Evolutionary conservation across 2,113 vertebrate species (phyloP).

Genomic region (Alces alces): DNA sequence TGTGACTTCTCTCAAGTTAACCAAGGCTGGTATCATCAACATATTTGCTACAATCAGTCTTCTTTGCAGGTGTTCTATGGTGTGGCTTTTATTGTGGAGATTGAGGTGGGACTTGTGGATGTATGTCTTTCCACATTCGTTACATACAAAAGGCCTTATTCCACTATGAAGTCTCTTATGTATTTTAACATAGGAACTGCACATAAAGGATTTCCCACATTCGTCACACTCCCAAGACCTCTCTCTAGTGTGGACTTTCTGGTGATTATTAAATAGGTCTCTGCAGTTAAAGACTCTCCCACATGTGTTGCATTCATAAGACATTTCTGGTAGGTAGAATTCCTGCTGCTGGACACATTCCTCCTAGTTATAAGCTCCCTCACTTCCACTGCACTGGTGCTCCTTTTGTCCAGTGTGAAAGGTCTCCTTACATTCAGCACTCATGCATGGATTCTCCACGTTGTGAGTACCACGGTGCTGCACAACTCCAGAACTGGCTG

Average conservation of each 20-base stretch:
- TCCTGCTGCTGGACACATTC: not conserved
- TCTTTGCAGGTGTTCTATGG: not conserved
- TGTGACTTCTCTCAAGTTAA: not conserved
- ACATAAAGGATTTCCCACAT: not conserved
- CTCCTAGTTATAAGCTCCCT: not conserved
- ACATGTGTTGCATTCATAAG: not conserved
- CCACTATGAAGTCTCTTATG: not conserved
- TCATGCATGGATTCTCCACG: not conserved
- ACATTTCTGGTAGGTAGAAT: not conserved
- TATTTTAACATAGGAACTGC: not conserved
- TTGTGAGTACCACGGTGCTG: not conserved
- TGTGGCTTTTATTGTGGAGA: not conserved
- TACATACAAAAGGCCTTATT: not conserved
- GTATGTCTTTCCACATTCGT: not conserved
- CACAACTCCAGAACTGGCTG: not conserved
- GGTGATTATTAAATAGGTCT: not conserved
- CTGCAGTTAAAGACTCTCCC: not conserved
- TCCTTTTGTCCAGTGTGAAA: not conserved
- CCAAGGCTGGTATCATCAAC: not conserved
- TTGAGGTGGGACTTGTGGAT: not conserved
- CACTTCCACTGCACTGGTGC: not conserved
- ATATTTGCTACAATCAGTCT: not conserved
- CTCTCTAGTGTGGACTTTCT: not conserved
- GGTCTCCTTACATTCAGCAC: too few relatives aligned
- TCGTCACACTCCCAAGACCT: not conserved